Conservation (phyloP, 2,888 invertebrate genomes). For the Ochropleura leucogaster region DNA sequence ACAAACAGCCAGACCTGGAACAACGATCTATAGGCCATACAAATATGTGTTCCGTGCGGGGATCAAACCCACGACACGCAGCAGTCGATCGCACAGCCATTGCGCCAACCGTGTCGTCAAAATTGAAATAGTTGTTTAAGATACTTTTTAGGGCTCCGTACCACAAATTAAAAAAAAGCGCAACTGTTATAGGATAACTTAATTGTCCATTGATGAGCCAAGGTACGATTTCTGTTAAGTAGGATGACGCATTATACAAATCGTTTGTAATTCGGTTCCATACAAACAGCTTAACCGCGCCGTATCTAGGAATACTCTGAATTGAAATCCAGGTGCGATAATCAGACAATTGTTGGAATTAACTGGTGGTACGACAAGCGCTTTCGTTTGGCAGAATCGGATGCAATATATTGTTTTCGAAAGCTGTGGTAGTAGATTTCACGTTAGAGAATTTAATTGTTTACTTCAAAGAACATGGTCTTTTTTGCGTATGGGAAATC, state of each 20-base stretch:
- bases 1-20: too few species aligned
- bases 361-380: neutral
- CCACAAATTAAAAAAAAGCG: too few species aligned
- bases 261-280: conserved; percentile 25
- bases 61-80: too few species aligned
- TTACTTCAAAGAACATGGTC: too few species aligned
- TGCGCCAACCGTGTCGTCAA: too few species aligned
- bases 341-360: conserved; percentile 7
- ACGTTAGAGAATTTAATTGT: neutral
- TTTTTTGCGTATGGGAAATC: too few species aligned
- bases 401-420: neutral
- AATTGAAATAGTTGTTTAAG: neutral
- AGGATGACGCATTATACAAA: conserved; percentile 6
- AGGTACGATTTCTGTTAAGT: too few species aligned
- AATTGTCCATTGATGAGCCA: too few species aligned
- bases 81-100: too few species aligned
- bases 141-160: neutral
- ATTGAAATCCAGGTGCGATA: conserved; percentile 43
- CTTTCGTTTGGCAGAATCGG: neutral
- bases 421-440: neutral
- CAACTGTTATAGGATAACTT: too few species aligned
- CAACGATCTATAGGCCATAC: too few species aligned
- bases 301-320: conserved; percentile 5
- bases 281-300: conserved; percentile 30
- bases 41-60: too few species aligned